Evolutionary conservation across 2,113 vertebrate species (phyloP).

Genomic region (Stigmatopora nigra): DNA sequence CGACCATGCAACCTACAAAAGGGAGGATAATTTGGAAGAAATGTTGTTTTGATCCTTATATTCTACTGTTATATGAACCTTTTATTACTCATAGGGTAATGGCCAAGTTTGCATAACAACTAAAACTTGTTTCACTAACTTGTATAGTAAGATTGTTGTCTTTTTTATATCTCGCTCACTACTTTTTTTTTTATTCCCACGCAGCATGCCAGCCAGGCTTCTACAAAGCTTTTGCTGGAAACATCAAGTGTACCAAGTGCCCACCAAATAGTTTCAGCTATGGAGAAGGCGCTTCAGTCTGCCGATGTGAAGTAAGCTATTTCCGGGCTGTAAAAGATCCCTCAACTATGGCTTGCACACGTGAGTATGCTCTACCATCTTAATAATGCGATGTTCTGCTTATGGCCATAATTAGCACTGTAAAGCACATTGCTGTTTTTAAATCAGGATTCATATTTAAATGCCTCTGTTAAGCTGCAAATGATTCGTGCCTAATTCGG

Average conservation of each 20-base stretch:
- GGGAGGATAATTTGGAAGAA: not conserved
- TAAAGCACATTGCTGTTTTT: not conserved
- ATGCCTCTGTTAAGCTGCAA: not conserved
- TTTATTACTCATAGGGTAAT: not conserved
- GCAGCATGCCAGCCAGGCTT: constrained; percentile 88
- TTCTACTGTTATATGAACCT: not conserved
- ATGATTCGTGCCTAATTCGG: not conserved
- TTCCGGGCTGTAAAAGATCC: constrained; percentile 90
- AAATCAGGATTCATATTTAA: not conserved
- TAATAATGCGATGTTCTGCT: not conserved
- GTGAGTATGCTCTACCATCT: constrained; percentile 68
- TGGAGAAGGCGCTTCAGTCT: constrained; percentile 78
- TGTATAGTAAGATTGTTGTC: not conserved
- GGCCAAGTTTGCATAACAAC: too few relatives aligned
- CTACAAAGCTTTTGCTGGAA: constrained; percentile 92
- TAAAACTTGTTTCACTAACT: not conserved
- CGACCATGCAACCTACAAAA: too few relatives aligned
- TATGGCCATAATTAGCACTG: not conserved
- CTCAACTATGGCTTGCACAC: constrained; percentile 91
- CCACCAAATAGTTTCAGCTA: constrained; percentile 87
- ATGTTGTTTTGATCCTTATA: not conserved
- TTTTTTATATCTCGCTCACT: not conserved
- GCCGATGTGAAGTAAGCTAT: constrained; percentile 86
- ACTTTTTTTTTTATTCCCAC: constrained; percentile 32
- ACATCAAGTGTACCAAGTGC: constrained; percentile 89